Base-by-base conservation (phyloP, 2,888 invertebrate species). In the Cactoblastis cactorum region DNA sequence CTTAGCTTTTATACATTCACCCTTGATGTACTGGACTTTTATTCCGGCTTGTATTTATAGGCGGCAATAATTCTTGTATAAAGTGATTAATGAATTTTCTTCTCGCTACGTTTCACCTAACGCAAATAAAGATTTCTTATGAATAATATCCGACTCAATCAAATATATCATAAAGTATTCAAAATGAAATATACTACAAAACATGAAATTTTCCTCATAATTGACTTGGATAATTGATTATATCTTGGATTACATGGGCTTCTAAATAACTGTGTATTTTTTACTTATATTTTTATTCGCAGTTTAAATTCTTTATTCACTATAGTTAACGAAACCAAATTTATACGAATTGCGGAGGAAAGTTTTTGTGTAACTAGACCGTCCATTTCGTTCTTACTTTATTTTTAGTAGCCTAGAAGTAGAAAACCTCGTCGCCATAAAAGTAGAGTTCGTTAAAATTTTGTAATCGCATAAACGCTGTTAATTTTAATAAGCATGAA, bases 1-100 rank as follows among this genome's bases (percentile, higher is more conserved):
- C 49, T 61, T 56, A 61, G 64, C 59, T 60, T 58, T 57, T 54
- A 58, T 56, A 60, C 56, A 61, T 59, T 61, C 61, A 62, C 37
- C 51, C 53, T 51, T 51, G 56, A 46, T 55, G 56, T 49, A 46
- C 54, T 51, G 43, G 50, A 53, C 57, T 55, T 60, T 63, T 60
- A 59, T 63, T 62, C 55, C 11, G 55, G 50, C 57, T 56, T 45
- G 49, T 53, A 57, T 52, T 34, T 53, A 52, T 51, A 51, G 47
- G 45, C 51, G 55, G 54, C 55, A 55, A 52, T 57, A 53, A 57
- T 55, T 54, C 39, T 52, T 52, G 49, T 45, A 46, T 49, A 41
- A 22, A 39, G 53, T 58, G 59, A 61, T 58, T 56, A 58, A 61
- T 59, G 48, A 43, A 48, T 48, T 39, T 50, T 39, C 34, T 24